phyloP scores from a whole-genome alignment of 2,797 vertebrate species.

The Eleutherodactylus coqui region DNA sequence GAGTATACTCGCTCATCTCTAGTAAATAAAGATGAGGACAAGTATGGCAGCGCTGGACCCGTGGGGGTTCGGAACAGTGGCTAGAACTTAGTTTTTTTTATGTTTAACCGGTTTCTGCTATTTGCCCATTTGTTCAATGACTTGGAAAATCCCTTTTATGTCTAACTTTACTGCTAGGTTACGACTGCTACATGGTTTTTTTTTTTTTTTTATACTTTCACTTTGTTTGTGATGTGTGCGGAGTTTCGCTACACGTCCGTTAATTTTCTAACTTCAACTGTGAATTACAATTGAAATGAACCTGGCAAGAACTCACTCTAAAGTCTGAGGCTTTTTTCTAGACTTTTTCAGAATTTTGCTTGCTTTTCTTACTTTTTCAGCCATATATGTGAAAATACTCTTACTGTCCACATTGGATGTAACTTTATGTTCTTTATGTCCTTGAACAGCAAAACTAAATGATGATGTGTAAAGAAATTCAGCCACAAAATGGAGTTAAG shows the following conservation, averaged over 20 bases:
- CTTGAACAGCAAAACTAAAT: not conserved
- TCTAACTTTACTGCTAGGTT: not conserved
- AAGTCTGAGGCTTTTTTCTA: not conserved
- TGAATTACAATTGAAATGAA: not conserved
- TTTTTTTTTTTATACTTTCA: not conserved
- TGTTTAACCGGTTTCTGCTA: too few relatives aligned
- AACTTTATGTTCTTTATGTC: not conserved
- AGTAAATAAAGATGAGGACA: too few relatives aligned
- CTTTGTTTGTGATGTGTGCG: not conserved
- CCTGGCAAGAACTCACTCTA: not conserved
- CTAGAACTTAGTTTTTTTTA: too few relatives aligned
- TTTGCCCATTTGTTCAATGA: too few relatives aligned
- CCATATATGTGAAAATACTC: not conserved
- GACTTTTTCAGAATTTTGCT: not conserved
- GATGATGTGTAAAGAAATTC: not conserved
- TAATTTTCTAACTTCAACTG: not conserved
- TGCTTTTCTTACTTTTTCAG: not conserved
- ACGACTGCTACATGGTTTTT: too few relatives aligned
- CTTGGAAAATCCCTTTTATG: too few relatives aligned
- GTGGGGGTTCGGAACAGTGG: too few relatives aligned
- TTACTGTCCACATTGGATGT: conserved; percentile 14
- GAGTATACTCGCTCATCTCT: too few relatives aligned
- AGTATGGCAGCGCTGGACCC: too few relatives aligned
- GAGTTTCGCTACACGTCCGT: not conserved
- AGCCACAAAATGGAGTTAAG: not conserved